Percentiles rank a stretch among this genome's conserved stretches.
phyloP scores from a whole-genome alignment of 2,113 vertebrate species.

The Phainopepla nitens region DNA sequence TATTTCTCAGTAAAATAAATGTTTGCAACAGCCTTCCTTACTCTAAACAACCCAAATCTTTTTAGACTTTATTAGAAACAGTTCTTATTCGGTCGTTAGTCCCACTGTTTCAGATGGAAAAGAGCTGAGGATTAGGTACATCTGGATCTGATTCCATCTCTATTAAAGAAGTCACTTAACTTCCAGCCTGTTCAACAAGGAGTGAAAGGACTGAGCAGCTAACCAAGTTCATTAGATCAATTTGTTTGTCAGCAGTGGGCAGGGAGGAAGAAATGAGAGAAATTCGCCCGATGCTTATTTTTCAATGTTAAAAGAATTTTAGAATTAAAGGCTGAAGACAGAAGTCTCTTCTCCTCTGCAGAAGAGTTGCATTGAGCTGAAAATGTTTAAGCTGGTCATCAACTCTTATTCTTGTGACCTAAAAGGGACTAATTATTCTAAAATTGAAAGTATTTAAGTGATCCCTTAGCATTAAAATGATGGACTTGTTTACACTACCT shows the following conservation, averaged over 20 bases:
- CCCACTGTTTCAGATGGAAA: not conserved
- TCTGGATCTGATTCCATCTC: not conserved
- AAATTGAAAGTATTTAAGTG: not conserved
- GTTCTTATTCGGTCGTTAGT: not conserved
- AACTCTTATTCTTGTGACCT: not conserved
- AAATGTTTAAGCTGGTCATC: not conserved
- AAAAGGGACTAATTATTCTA: not conserved
- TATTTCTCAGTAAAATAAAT: not conserved
- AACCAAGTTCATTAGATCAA: not conserved
- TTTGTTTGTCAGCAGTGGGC: not conserved
- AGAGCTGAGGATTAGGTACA: not conserved
- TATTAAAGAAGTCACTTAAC: not conserved
- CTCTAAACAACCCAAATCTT: not conserved
- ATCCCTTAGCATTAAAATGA: not conserved
- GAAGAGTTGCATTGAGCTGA: not conserved
- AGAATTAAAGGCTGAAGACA: not conserved
- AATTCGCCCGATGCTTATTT: not conserved
- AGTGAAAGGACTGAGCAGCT: not conserved
- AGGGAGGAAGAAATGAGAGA: not conserved
- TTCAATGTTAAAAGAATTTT: not conserved
- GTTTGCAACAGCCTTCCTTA: not conserved
- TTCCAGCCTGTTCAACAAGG: not conserved
- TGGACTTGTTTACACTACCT: not conserved
- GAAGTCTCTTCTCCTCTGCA: too few relatives aligned
- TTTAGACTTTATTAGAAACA: not conserved